Percentiles rank a stretch among this genome's conserved stretches.
Evolutionary conservation across 2,113 vertebrate genomes (phyloP).

Genomic region (Orcinus orca): DNA sequence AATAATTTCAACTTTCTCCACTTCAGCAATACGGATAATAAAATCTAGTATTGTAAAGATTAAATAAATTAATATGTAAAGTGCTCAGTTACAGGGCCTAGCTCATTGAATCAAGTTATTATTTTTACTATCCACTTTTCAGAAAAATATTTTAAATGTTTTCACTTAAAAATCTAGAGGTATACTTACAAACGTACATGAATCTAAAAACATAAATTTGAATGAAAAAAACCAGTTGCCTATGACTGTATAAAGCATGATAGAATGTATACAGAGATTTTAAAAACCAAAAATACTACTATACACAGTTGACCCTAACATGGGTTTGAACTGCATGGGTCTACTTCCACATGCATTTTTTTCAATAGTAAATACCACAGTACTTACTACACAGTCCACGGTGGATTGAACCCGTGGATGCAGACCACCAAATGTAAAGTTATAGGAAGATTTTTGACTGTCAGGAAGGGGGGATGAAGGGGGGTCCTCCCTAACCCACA

Average conservation of each 20-base stretch:
- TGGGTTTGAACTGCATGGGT: neutral
- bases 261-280: neutral
- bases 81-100: neutral
- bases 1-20: neutral
- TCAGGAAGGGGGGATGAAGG: neutral
- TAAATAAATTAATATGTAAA: slow-evolving; percentile 41
- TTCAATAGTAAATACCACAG: neutral
- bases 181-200: neutral
- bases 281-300: neutral
- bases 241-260: neutral
- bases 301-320: neutral
- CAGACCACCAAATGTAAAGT: neutral
- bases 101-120: neutral
- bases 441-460: neutral
- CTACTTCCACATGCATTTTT: neutral
- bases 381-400: neutral
- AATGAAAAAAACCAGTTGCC: neutral
- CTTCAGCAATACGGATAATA: neutral
- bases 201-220: neutral
- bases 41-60: neutral
- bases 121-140: slow-evolving; percentile 7
- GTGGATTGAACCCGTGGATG: neutral
- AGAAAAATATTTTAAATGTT: neutral
- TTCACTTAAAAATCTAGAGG: neutral
- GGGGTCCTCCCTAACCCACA: neutral